Base-by-base conservation (phyloP, 1,140 invertebrate genomes). In the Lerema accius region DNA sequence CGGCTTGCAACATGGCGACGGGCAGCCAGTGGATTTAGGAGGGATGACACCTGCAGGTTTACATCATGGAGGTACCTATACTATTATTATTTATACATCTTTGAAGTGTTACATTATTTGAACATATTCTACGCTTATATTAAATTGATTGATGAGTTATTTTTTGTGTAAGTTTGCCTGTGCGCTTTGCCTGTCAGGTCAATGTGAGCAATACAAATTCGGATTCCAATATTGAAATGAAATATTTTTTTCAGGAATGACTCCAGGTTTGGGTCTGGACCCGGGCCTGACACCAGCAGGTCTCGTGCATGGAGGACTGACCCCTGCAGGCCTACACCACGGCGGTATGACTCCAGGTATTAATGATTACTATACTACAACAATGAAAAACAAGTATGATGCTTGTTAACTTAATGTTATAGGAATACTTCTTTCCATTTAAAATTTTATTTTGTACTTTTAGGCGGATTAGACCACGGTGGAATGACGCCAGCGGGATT, bases 261-360 rank as follows among this genome's bases (percentile, higher is more conserved):
- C 71, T 14, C 73, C 73, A n/a, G 69, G 73, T 3, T 80, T 89
- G 11, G 83, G 92, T 11, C 76, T 92, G 45, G 91, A 92, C 45
- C 67, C 80, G 23, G 79, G 82, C 2, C 76, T 89, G 81, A 86
- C 86, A 1, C 83, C 83, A 4, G 84, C 69, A 0, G 80, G 80
- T 0, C 81, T 92, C 10, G 86, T 84, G 14, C 91, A 92, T 40
- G 91, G 89, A 9, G 91, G 91, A 6, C 59, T 92, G 4, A 92
- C 92, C 1, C 92, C 92, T 0, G 87, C 81, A 0, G 92, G 86
- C 7, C 78, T 92, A 19, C 89, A 91, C 51, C 92, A 93, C 53
- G 92, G 87, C 4, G 90, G 90, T 6, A 78, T 92, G 72, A 92
- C 92, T 3, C 92, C 92, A 26, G 86, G 77, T 55, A 82, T 75